A percentile compares a stretch with the other conserved stretches of the same genome.
Conservation (phyloP, 2,113 vertebrate genomes). For the Pelecanus crispus region DNA sequence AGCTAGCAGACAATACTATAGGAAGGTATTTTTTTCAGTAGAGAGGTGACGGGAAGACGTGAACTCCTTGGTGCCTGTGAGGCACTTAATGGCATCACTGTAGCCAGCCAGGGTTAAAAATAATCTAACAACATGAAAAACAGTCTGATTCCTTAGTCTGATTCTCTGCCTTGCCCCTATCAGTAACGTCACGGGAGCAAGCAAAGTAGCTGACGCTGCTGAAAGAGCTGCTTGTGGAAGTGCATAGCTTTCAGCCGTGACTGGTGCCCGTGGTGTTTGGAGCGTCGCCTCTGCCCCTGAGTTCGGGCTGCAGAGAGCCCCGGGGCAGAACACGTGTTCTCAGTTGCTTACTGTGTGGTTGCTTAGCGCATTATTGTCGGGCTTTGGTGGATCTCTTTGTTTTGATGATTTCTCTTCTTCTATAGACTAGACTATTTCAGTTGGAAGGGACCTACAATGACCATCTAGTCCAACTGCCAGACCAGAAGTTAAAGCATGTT, state of each 20-base stretch:
- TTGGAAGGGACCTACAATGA: background rate
- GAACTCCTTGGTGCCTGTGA: background rate
- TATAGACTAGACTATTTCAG: background rate
- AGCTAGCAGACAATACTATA: background rate
- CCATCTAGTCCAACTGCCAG: background rate
- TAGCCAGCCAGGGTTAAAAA: background rate
- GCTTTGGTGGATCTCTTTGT: background rate
- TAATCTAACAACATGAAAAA: background rate
- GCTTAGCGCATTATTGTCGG: background rate
- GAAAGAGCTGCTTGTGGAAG: background rate
- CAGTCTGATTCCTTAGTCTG: background rate
- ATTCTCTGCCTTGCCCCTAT: background rate
- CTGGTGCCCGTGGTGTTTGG: background rate
- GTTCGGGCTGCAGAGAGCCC: background rate
- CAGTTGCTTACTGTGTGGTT: background rate
- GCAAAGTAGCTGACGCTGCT: background rate
- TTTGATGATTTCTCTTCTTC: background rate
- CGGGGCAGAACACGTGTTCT: background rate
- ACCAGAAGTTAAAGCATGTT: background rate
- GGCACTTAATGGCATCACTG: background rate
- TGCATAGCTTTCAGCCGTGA: background rate
- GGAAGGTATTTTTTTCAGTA: background rate
- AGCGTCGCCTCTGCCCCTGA: background rate
- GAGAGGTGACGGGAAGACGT: background rate
- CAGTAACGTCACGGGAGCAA: background rate